A percentile compares a stretch with the other conserved stretches of the same genome.
Evolutionary conservation across 2,113 vertebrate genomes (phyloP).

Genomic region (Cephalopholis sonnerati): DNA sequence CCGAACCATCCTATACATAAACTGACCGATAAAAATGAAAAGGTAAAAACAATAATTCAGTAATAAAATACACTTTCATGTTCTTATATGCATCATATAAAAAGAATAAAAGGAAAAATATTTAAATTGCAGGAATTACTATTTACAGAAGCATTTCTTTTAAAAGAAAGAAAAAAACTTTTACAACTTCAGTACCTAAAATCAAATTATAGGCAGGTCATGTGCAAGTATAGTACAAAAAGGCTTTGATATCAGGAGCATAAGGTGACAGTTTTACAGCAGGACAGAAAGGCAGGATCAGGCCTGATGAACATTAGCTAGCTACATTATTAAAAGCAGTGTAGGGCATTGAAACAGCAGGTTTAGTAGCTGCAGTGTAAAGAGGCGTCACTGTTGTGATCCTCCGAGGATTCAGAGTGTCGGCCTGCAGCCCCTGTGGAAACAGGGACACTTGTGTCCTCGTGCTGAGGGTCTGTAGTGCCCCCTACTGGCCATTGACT

Average conservation of each 20-base stretch:
- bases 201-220: conserved; percentile 32
- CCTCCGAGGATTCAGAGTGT: conserved; percentile 46
- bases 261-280: conserved; percentile 62
- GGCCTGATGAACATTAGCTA: neutral
- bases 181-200: conserved; percentile 75
- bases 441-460: neutral
- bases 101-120: conserved; percentile 52
- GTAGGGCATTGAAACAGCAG: neutral
- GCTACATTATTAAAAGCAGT: conserved; percentile 22
- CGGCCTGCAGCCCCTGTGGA: neutral
- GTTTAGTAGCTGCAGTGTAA: conserved; percentile 69
- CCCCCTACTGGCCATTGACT: conserved; percentile 76
- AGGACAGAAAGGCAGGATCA: conserved; percentile 39
- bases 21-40: conserved; percentile 25
- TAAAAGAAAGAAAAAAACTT: conserved; percentile 26
- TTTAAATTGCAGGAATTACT: conserved; percentile 43
- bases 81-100: conserved; percentile 53
- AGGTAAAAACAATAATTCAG: conserved; percentile 25
- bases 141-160: conserved; percentile 73
- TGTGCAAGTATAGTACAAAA: conserved; percentile 69
- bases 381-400: conserved; percentile 45
- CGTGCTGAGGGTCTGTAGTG: neutral
- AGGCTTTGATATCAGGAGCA: conserved; percentile 28
- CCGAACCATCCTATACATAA: conserved; percentile 39
- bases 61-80: conserved; percentile 75